Evolutionary conservation across 2,888 invertebrate species (phyloP), one percentile per base, ranked within the genome.

Genomic region (Leucoma salicis): DNA sequence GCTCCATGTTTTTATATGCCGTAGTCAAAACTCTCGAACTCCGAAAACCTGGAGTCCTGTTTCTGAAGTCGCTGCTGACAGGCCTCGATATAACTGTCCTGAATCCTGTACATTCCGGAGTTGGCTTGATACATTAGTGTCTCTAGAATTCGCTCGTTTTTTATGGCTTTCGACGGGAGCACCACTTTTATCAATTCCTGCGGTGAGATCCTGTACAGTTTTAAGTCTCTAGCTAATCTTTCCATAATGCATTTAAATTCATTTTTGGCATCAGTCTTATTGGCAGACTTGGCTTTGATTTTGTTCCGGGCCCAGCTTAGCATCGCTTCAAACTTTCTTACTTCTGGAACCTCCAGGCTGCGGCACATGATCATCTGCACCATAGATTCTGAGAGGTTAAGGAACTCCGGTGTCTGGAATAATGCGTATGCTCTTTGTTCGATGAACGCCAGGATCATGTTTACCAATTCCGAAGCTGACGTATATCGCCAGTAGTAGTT

Each of bases 401-500:
- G 91, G 74, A 96, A 97, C 72, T 97, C 97, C 1, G 93, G 86
- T 38, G 94, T 94, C 70, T 95, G 94, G 81, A 97, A 97, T 40
- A 97, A 90, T 60, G 95, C 94, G 64, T 94, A 94, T 6, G 97
- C 96, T 67, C 96, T 92, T 49, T 96, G 95, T 79, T 97, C 97
- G 35, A 96, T 95, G 80, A 96, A 97, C 14, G 96, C 95, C 49
- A 97, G 90, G 64, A 97, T 97, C 96, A 97, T 97, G 84, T 97
- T 97, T 55, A 97, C 97, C 68, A 97, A 89, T 80, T 97, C 97
- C 15, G 96, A 96, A 33, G 97, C 97, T 42, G 97, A 97, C 24
- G 96, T 97, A 81, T 97, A 97, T 52, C 97, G 93, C 97, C 97
- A 97, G 80, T 96, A 97, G 82, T 97, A 97, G 79, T 97, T 97